These are phyloP conservation scores for Okapia johnstoni DNA, from an alignment of 2,113 vertebrate species.

Conservation along the genomic window DNA sequence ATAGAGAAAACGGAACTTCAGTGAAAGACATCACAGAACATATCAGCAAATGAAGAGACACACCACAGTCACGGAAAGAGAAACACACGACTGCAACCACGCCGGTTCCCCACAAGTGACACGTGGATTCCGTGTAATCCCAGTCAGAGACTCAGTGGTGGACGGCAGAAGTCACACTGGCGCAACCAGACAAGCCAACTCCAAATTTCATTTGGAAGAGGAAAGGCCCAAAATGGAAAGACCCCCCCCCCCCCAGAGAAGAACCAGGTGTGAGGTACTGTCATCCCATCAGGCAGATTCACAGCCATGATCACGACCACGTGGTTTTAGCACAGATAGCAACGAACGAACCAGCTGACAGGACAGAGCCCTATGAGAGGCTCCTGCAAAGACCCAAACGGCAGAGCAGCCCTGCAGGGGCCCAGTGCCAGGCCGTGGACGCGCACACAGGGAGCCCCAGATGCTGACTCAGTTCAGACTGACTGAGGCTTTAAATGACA, in stretches of 20 bases:
- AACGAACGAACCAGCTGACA: accelerated
- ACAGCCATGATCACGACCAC: accelerated
- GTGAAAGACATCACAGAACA: neutral
- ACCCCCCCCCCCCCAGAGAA: accelerated
- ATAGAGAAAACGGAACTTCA: neutral
- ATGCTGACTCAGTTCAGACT: too few relatives aligned
- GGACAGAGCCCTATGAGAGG: neutral
- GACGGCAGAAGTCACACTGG: too few relatives aligned
- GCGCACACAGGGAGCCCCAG: too few relatives aligned
- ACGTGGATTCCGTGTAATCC: accelerated
- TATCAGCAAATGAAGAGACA: neutral
- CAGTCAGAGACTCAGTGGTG: neutral
- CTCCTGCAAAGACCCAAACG: accelerated
- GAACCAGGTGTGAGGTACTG: neutral
- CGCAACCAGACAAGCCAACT: neutral
- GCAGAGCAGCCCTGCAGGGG: neutral
- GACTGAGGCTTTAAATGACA: neutral
- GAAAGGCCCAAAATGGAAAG: neutral
- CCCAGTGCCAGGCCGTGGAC: accelerated
- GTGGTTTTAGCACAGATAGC: neutral
- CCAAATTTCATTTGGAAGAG: neutral
- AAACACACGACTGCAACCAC: accelerated
- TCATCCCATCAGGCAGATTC: too few relatives aligned
- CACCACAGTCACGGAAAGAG: accelerated
- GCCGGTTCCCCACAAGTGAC: accelerated